Conservation (phyloP, 1,140 invertebrate species). For the Pomacea maculata region DNA sequence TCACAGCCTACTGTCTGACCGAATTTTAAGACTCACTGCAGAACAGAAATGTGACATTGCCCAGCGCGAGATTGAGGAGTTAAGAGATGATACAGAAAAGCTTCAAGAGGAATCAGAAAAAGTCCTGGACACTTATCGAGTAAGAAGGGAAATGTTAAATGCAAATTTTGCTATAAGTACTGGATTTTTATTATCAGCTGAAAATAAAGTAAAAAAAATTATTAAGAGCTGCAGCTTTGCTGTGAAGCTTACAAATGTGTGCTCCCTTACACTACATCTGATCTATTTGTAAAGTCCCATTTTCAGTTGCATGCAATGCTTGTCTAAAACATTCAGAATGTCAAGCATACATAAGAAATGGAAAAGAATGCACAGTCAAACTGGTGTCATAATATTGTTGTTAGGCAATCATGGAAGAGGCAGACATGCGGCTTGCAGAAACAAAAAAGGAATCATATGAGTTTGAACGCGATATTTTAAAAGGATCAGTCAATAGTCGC, state of each 20-base stretch:
- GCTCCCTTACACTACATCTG: background rate
- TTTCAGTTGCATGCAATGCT: no score
- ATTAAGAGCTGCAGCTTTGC: no score
- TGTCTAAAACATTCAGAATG: no score
- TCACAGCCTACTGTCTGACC: constrained; percentile 54
- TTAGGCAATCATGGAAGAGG: constrained; percentile 65
- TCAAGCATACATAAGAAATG: no score
- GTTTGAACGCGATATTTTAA: constrained; percentile 65
- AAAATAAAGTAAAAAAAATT: no score
- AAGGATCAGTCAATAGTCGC: constrained; percentile 57
- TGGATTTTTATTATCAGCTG: background rate
- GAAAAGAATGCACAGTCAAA: no score
- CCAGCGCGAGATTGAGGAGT: constrained; percentile 64
- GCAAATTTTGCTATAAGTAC: background rate
- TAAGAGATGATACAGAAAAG: constrained; percentile 60
- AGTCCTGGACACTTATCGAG: constrained; percentile 63
- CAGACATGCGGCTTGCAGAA: constrained; percentile 60
- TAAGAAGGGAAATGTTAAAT: constrained; percentile 24
- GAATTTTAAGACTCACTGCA: constrained; percentile 56
- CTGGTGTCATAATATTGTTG: background rate
- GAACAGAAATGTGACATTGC: constrained; percentile 67
- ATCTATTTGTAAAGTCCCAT: no score
- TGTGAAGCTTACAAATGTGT: background rate
- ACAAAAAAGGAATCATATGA: constrained; percentile 65
- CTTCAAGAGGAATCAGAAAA: constrained; percentile 64